Base-by-base conservation (phyloP, 2,113 vertebrate genomes). In the Eudyptes chrysolophus region DNA sequence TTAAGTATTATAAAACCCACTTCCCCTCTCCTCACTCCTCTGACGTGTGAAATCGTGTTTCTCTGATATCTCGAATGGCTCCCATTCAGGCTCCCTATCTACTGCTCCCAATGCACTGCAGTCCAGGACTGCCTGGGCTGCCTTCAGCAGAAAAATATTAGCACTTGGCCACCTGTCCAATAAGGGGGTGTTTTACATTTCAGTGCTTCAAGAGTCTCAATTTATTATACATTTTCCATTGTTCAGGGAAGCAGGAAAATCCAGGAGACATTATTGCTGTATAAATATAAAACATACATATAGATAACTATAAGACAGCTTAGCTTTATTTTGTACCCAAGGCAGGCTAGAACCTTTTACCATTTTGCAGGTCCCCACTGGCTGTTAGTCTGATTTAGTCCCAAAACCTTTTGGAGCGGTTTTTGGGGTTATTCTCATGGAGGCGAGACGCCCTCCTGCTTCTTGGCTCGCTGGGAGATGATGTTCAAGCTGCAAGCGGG, bases 81-180 rank as follows among this genome's bases (percentile, higher is more conserved):
- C 61, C 52, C 25, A n/a, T 16, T 32, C 86, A 61, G 65, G 65
- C 44, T 95, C 61, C 75, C 44, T 49, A 9, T 9, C 32, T 52
- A 2, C 46, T 11, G 32, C 17, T 92, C 79, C 78, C 54, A 27
- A 0, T 0, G 1, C 10, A 0, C 70, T 21, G 26, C 21, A 12
- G 21, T 18, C 49, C 66, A n/a, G 84, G 54, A 12, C 74, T 76
- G 40, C 32, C 42, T 0, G 0, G 68, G n/a, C 65, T 92, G 77
- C 54, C 25, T 49, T 46, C 51, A 26, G 55, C 48, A 80, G 26
- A 30, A 49, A 75, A 54, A n/a, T 29, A 13, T 65, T n/a, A 78
- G 11, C 65, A 13, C 57, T 89, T 87, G 74, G 62, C 78, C 89
- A n/a, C 61, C 92, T 49, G 60, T 40, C 69, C 30, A 2, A n/a